Percentiles rank a stretch among this genome's conserved stretches.
These are phyloP conservation scores for Odontamblyopus rebecca DNA, from an alignment of 2,797 vertebrate species.

Conservation along the genomic window DNA sequence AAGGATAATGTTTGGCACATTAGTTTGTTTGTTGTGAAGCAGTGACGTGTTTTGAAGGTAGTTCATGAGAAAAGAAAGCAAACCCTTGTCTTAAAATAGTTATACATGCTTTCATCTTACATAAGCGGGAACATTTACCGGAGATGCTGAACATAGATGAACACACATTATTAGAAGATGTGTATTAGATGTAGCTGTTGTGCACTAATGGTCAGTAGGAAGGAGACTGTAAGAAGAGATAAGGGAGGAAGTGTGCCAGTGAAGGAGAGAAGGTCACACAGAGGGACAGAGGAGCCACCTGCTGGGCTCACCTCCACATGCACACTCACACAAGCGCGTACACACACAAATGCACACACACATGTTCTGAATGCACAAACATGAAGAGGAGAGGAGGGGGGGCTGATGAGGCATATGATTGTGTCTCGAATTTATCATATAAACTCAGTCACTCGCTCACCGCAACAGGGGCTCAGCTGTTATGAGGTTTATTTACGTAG, in stretches of 20 bases:
- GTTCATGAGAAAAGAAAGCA: background rate
- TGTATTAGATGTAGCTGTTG: background rate
- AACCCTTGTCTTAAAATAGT: background rate
- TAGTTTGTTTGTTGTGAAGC: background rate
- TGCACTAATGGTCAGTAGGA: slow-evolving; percentile 4
- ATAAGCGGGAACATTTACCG: background rate
- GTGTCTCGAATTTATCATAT: background rate
- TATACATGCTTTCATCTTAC: background rate
- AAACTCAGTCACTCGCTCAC: too few relatives aligned
- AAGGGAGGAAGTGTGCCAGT: slow-evolving; percentile 8
- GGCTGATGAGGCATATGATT: background rate
- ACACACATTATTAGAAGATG: background rate
- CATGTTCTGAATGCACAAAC: slow-evolving; percentile 11
- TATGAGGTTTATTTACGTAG: too few relatives aligned
- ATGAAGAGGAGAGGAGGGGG: background rate
- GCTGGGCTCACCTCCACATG: slow-evolving; percentile 10
- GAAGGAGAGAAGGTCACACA: slow-evolving; percentile 14
- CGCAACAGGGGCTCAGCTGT: too few relatives aligned
- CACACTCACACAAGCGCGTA: background rate
- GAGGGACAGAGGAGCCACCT: slow-evolving; percentile 10
- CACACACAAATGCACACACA: background rate
- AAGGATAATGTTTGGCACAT: background rate
- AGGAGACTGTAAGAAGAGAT: slow-evolving; percentile 8
- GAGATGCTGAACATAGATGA: background rate
- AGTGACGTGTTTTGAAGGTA: too few relatives aligned